Evolutionary conservation across 2,113 vertebrate species (phyloP), one percentile per base, ranked within the genome.

Genomic region (Nothoprocta perdicaria): DNA sequence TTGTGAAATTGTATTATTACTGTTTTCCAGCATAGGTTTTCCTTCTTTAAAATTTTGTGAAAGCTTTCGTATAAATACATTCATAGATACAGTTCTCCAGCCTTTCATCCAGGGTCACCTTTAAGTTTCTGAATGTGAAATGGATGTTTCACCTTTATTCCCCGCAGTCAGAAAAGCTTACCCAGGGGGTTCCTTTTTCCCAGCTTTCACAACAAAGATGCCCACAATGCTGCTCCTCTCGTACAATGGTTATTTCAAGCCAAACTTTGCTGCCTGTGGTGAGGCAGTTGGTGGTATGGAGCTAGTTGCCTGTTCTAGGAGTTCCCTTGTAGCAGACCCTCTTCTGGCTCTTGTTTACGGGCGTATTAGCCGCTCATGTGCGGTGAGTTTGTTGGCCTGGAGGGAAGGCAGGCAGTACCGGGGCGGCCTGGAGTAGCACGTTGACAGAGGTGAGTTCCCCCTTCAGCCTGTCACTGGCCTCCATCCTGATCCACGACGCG

Each of bases 341-440:
- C 72, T 16, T 60, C 24, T 10, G 15, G 15, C 48, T 24, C 45
- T 7, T 21, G 0, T 6, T 38, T 43, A 1, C 18, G 14, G 35
- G 0, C 0, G 15, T 0, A 4, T 5, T n/a, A 21, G 31, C 33
- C 46, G 65, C 11, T 48, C 33, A 6, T 10, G 29, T 18, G 12
- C 0, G 1, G 19, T 26, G 61, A 33, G 18, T 58, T 5, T 24
- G 60, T 26, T n/a, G 24, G 21, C 58, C 19, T 0, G 9, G 31
- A 35, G 40, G 50, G 26, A 33, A 43, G 12, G 10, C 50, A 0
- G 4, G 50, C 62, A 74, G n/a, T 7, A 0, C 15, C 4, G 38
- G n/a, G 66, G 6, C 62, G 41, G 45, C 19, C 12, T 0, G 5
- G 62, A 21, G 58, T 55, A 8, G 50, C 3, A 16, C 21, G 61